Evolutionary conservation across 2,888 invertebrate species (phyloP), one percentile per base, ranked within the genome.

Genomic region (Athetis lepigone): DNA sequence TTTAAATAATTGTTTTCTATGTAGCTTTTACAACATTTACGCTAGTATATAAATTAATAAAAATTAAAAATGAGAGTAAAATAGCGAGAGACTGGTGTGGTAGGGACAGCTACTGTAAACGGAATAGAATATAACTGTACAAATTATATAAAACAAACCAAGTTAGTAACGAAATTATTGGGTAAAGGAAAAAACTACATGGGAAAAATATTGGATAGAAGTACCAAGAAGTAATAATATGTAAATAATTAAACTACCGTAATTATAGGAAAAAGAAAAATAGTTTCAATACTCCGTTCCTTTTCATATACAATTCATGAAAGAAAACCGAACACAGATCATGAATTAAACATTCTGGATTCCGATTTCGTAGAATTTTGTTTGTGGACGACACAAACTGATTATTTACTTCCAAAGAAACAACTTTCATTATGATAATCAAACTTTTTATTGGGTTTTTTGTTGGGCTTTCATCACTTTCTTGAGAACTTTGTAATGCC

Each of bases 291-390:
- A 63, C 62, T 11, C 46, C 40, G 47, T 71, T 63, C 16, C 25
- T 40, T 64, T 63, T 25, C 39, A 45, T 55, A 18, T 46, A 19
- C 54, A 39, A 66, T 74, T 54, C 50, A 65, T 49, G 16, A 19
- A 25, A 27, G n/a, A 11, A 52, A 33, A 37, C 33, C 11, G 1
- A 18, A 42, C 7, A 52, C 25, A 16, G 43, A 72, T 72, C 25
- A 73, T 71, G 65, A 72, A 65, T 72, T 39, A 65, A 51, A 72
- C 25, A 66, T 65, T 19, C 18, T 37, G 18, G 27, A 36, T 46
- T 27, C 39, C 36, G 52, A 45, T 54, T 66, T 72, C 66, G 16
- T 1, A 0, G 45, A 66, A 66, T 52, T 7, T 37, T 29, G 27
- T 66, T 66, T 71, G 36, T 36, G 21, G 40, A 16, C 19, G 54